Conservation (phyloP, 2,797 vertebrate genomes). For the Nannoperca obscura region DNA sequence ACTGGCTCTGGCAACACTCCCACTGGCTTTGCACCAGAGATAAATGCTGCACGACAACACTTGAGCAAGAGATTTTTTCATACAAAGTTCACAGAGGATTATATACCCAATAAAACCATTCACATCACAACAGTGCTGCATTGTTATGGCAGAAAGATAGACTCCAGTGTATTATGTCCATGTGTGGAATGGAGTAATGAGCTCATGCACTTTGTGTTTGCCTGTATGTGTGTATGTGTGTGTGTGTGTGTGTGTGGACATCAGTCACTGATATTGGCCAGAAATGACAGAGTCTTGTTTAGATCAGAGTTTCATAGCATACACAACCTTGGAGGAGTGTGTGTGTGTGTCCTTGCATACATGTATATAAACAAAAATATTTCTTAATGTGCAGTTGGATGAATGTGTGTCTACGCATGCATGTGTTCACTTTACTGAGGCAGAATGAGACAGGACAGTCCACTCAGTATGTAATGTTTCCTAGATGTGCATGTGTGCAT, state of each 20-base stretch:
- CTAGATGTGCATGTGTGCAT: slow-evolving; percentile 51
- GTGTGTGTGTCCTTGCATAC: slow-evolving; percentile 15
- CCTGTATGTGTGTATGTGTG: not conserved
- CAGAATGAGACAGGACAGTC: slow-evolving; percentile 40
- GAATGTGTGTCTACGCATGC: slow-evolving; percentile 12
- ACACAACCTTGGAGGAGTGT: slow-evolving; percentile 37
- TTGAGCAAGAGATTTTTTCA: slow-evolving; percentile 33
- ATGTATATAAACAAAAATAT: slow-evolving; percentile 36
- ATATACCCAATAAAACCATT: slow-evolving; percentile 47
- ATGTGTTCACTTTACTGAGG: slow-evolving; percentile 32
- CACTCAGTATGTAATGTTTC: slow-evolving; percentile 34
- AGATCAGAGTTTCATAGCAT: slow-evolving; percentile 37
- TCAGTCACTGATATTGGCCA: slow-evolving; percentile 44
- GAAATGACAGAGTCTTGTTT: slow-evolving; percentile 57
- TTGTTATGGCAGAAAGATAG: slow-evolving; percentile 35
- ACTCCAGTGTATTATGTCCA: slow-evolving; percentile 41
- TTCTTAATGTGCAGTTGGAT: slow-evolving; percentile 30
- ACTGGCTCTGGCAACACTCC: slow-evolving; percentile 48
- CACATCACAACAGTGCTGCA: slow-evolving; percentile 35
- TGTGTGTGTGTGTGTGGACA: not conserved
- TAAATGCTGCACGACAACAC: slow-evolving; percentile 36
- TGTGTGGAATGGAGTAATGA: slow-evolving; percentile 54
- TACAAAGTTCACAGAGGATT: slow-evolving; percentile 42
- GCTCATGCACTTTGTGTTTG: slow-evolving; percentile 43
- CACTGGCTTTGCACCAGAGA: slow-evolving; percentile 53